Evolutionary conservation across 37 sponge, comb jelly and placozoan genomes (phyloP), one percentile per base, ranked within the genome.

Genomic region (Axinella damicornis): DNA sequence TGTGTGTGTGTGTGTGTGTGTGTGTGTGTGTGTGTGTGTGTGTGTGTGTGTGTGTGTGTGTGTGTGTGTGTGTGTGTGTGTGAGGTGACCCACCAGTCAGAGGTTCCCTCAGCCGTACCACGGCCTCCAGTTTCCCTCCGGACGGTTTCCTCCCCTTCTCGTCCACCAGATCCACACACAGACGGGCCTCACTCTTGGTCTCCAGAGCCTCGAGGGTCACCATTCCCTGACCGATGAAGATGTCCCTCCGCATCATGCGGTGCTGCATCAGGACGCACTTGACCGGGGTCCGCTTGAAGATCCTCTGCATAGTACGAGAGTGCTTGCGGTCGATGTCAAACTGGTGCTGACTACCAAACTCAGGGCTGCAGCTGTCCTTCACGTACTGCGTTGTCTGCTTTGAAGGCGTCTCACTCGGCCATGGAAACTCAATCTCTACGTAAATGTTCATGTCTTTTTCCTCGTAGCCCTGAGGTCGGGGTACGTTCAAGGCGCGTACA

Each of bases 391-490:
- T 90, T 20, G 54, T 64, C 28, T 27, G 52, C 72, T 80, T 78
- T n/a, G 88, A 86, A 11, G 82, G 57, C 32, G 78, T 77, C 16
- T 94, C 91, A 38, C 53, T 53, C 21, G 98, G 98, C 60, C 72
- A 94, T 5, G 98, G 98, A 64, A 97, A 97, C 89, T 95, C 96
- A 25, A 95, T 32, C 74, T 85, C 88, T 4, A 97, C 94, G 54
- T 88, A 97, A 22, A 88, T 28, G 59, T 93, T 75, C 58, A 95
- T 85, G 69, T 95, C 98, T 38, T 92, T 90, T 15, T 82, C 94
- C 34, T 77, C 82, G 67, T 74, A 85, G 19, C 86, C 91, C 14
- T 68, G 55, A 21, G 95, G 98, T 21, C 82, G 40, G 9, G 95
- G 92, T 9, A 95, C 54, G 52, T 90, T 88, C 19, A 83, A 38